Conservation (phyloP, 2,113 vertebrate species). For the Argyrosomus japonicus region DNA sequence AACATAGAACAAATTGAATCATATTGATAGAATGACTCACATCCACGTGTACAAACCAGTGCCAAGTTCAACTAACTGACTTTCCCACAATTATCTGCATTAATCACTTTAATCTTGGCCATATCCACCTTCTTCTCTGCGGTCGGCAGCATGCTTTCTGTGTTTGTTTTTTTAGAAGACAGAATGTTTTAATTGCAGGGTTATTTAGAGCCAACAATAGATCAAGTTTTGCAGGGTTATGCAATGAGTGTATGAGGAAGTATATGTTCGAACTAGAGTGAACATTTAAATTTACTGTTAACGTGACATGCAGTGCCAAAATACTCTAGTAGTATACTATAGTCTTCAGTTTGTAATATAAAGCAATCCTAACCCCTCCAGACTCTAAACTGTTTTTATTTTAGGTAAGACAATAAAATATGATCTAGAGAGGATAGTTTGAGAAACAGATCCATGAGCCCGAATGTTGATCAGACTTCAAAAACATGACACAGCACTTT, state of each 20-base stretch:
- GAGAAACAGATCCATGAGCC: neutral
- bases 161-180: constrained; percentile 18
- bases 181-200: constrained; percentile 35
- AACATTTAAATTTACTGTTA: neutral
- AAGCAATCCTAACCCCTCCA: neutral
- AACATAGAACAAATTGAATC: neutral
- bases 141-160: neutral
- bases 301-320: too few species aligned
- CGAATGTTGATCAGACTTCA: neutral
- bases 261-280: neutral
- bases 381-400: neutral
- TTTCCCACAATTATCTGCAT: constrained; percentile 27
- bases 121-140: neutral
- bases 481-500: neutral
- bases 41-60: neutral
- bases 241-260: neutral
- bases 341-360: neutral
- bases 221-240: constrained; percentile 36
- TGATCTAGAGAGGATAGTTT: neutral
- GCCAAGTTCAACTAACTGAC: neutral
- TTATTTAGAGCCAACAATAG: neutral
- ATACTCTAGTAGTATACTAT: too few species aligned
- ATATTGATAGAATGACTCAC: neutral
- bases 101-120: constrained; percentile 26
- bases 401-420: neutral